phyloP scores from a whole-genome alignment of 2,797 vertebrate genomes.

The Alca torda region DNA sequence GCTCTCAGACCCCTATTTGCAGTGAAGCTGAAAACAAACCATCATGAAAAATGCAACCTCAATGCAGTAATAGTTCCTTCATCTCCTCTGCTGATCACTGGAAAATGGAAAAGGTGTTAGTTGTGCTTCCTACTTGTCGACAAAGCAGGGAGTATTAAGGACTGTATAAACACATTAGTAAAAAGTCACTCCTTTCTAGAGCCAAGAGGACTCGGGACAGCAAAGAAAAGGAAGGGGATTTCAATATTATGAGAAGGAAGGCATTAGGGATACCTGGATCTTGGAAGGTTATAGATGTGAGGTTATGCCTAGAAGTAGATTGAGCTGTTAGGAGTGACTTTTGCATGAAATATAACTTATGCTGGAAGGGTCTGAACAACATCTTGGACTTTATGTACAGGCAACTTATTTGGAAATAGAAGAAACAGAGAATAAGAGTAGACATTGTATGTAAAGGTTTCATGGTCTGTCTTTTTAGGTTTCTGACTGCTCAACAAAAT shows the following conservation, averaged over 20 bases:
- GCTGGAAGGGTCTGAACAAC: neutral
- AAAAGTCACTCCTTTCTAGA: neutral
- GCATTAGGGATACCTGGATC: neutral
- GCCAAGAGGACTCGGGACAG: neutral
- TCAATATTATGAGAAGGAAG: neutral
- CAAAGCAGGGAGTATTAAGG: neutral
- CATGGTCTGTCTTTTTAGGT: neutral
- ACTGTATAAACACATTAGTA: neutral
- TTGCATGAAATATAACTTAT: neutral
- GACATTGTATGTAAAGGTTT: neutral
- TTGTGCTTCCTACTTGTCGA: neutral
- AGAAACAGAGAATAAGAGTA: neutral
- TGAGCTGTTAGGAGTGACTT: neutral
- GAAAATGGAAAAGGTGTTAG: neutral
- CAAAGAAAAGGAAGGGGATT: neutral
- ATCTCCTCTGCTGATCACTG: neutral
- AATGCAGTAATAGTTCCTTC: neutral
- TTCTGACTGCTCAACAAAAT: neutral
- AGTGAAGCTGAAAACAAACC: neutral
- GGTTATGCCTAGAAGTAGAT: neutral
- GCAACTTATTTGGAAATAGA: neutral
- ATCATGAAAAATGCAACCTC: neutral
- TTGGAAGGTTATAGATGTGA: neutral
- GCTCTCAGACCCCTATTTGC: neutral
- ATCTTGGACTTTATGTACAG: neutral